A percentile compares a stretch with the other conserved stretches of the same genome.
These are phyloP conservation scores for Drosophila tripunctata DNA, from an alignment of 2,888 invertebrate genomes.

Conservation along the genomic window DNA sequence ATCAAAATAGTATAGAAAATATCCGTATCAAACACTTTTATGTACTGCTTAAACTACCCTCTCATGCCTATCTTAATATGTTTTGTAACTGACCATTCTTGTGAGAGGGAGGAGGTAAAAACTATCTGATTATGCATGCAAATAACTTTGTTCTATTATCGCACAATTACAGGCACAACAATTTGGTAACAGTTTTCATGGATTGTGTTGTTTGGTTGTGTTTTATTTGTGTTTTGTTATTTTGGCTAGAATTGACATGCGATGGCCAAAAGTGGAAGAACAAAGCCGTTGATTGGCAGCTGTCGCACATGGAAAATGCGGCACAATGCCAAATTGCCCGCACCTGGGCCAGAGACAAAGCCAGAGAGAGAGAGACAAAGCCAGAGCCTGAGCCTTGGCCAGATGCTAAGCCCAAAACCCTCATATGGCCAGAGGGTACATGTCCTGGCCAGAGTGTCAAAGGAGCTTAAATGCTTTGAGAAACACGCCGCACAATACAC, in stretches of 20 bases:
- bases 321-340: constrained; percentile 36
- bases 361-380: background rate
- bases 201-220: background rate
- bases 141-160: constrained; percentile 67
- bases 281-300: constrained; percentile 67
- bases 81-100: background rate
- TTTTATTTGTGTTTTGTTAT: constrained; percentile 1
- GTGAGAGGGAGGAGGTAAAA: background rate
- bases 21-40: background rate
- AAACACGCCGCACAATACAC: constrained; percentile 31
- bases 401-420: constrained; percentile 9
- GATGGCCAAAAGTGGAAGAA: constrained; percentile 25
- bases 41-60: background rate
- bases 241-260: constrained; percentile 27
- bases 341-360: constrained; percentile 27
- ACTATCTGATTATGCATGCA: constrained; percentile 59
- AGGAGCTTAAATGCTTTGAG: constrained; percentile 65
- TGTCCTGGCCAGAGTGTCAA: constrained; percentile 43
- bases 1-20: no score
- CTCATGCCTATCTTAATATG: background rate
- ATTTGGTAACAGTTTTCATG: constrained; percentile 28
- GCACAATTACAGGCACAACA: constrained; percentile 50
- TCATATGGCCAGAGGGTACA: background rate
- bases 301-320: constrained; percentile 58
- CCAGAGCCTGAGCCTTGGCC: background rate